phyloP scores from a whole-genome alignment of 2,797 vertebrate species.

The Trichosurus vulpecula region DNA sequence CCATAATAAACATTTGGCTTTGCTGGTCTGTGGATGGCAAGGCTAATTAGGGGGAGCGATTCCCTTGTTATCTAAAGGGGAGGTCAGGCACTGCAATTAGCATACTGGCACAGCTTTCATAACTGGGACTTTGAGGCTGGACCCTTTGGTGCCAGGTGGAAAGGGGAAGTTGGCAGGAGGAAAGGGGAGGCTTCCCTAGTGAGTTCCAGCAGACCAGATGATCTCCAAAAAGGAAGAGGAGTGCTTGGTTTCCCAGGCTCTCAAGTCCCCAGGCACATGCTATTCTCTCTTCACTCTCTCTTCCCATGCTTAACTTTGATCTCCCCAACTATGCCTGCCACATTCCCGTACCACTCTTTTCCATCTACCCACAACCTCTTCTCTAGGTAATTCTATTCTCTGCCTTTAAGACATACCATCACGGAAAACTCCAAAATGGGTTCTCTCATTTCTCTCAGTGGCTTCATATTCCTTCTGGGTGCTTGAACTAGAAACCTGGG shows the following conservation, averaged over 20 bases:
- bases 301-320: neutral
- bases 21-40: conserved; percentile 76
- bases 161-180: conserved; percentile 57
- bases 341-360: neutral
- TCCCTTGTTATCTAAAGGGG: conserved; percentile 76
- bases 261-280: neutral
- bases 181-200: conserved; percentile 46
- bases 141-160: conserved; percentile 71
- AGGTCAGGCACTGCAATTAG: conserved; percentile 82
- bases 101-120: conserved; percentile 69
- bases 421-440: neutral
- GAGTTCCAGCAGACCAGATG: conserved; percentile 46
- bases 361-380: neutral
- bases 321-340: neutral
- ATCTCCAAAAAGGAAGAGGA: neutral
- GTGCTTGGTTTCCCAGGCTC: neutral
- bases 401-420: neutral
- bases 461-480: neutral
- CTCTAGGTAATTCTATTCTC: neutral
- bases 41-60: conserved; percentile 82
- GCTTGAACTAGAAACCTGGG: neutral
- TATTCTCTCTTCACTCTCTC: neutral
- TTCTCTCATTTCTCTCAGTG: neutral
- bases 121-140: conserved; percentile 71
- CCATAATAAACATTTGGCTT: conserved; percentile 82